These are phyloP conservation scores for Cynocephalus volans DNA, from an alignment of 2,113 vertebrate species.

Conservation along the genomic window DNA sequence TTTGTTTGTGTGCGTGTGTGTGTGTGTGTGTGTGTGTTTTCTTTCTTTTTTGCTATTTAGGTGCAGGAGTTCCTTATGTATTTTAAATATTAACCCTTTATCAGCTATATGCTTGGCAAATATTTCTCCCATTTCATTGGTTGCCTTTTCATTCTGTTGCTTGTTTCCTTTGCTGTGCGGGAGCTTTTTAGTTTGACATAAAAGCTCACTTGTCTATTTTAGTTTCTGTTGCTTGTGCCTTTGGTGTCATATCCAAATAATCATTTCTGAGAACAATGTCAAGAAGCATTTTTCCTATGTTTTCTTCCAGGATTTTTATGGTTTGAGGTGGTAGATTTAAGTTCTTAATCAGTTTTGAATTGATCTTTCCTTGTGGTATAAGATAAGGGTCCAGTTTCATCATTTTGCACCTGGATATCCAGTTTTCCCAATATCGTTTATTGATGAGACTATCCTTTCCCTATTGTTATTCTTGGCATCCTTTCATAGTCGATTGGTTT, in stretches of 20 bases:
- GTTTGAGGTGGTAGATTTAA: neutral
- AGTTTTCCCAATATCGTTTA: neutral
- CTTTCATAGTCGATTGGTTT: neutral
- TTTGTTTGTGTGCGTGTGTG: too few relatives aligned
- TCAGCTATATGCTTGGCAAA: neutral
- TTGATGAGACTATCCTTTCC: neutral
- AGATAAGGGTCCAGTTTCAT: neutral
- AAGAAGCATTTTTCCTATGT: neutral
- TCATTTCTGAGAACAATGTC: neutral
- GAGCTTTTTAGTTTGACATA: neutral
- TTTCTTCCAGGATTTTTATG: neutral
- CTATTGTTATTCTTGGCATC: neutral
- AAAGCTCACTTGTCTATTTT: neutral
- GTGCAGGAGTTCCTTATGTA: neutral
- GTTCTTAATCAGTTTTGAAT: neutral
- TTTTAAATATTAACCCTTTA: neutral
- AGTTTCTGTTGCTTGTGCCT: neutral
- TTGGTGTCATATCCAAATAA: neutral
- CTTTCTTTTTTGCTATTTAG: neutral
- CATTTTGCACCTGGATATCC: neutral
- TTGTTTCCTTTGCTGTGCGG: neutral
- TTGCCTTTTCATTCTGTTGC: neutral
- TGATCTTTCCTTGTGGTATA: neutral
- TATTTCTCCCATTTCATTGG: neutral
- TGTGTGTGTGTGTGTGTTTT: too few relatives aligned